Percentiles rank a stretch among this genome's conserved stretches.
Conservation (phyloP, 2,888 invertebrate genomes). For the Charanyca ferruginea region DNA sequence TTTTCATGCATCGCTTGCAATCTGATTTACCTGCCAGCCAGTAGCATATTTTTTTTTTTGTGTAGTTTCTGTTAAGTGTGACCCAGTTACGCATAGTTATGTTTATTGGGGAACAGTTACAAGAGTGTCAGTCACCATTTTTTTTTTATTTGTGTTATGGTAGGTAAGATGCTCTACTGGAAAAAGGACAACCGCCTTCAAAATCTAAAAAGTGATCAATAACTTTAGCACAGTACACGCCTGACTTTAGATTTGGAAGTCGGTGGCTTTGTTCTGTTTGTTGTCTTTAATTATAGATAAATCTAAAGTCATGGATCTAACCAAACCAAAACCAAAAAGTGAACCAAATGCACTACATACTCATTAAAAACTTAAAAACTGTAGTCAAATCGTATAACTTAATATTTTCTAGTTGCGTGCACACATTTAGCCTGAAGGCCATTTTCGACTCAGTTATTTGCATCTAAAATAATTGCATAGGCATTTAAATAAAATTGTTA, state of each 20-base stretch:
- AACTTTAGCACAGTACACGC: too few relatives aligned
- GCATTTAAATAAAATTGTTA: constrained; percentile 68
- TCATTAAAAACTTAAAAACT: neutral
- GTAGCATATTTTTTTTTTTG: constrained; percentile 69
- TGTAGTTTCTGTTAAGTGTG: constrained; percentile 46
- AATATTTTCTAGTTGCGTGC: constrained; percentile 69
- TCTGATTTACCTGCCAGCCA: constrained; percentile 89
- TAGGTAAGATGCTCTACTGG: neutral
- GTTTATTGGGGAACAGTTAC: constrained; percentile 63
- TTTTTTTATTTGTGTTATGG: constrained; percentile 10
- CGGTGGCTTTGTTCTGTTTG: too few relatives aligned
- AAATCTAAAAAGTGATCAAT: too few relatives aligned
- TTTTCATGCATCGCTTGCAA: constrained; percentile 90
- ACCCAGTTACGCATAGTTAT: constrained; percentile 57
- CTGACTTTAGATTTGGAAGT: too few relatives aligned
- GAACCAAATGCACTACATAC: constrained; percentile 1
- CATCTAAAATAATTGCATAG: constrained; percentile 59
- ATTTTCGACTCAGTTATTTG: constrained; percentile 66
- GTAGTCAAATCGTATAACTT: constrained; percentile 10
- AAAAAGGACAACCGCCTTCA: neutral
- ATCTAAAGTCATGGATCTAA: too few relatives aligned
- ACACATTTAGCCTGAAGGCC: constrained; percentile 66
- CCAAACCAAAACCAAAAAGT: neutral
- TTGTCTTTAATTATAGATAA: too few relatives aligned
- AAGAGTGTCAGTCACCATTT: constrained; percentile 22